Evolutionary conservation across 23 tunicate genomes (phyloP).

Genomic region (Styela clava): DNA sequence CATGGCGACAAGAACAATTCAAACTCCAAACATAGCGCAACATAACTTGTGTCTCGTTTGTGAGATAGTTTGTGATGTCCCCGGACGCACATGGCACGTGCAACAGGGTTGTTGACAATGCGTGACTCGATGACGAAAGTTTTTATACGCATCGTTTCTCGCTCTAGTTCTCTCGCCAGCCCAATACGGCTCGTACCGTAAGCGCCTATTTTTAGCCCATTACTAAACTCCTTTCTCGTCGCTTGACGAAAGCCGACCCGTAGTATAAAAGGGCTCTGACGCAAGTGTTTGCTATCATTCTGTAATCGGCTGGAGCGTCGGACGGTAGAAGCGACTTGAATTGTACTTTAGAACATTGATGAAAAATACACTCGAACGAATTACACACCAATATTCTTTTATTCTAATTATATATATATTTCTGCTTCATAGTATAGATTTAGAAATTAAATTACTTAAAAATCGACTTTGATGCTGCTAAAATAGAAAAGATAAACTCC

Average conservation of each 20-base stretch:
- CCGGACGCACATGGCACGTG: no score
- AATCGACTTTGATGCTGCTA: no score
- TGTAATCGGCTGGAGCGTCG: background rate
- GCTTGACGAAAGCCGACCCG: constrained; percentile 18
- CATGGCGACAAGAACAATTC: background rate
- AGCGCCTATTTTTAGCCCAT: background rate
- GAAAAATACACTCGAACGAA: no score
- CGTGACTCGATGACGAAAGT: constrained; percentile 10
- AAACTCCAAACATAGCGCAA: background rate
- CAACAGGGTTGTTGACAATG: background rate
- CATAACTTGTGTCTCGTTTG: background rate
- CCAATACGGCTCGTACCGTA: background rate
- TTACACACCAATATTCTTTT: no score
- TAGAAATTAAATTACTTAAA: no score
- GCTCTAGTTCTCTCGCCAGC: constrained; percentile 2
- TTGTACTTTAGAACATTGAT: no score
- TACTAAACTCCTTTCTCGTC: constrained; percentile 16
- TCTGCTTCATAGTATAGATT: no score
- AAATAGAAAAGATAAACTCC: no score
- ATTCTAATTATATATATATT: no score
- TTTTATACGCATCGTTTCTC: background rate
- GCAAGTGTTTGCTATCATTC: constrained; percentile 6
- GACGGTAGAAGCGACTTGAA: no score
- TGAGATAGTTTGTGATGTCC: no score
- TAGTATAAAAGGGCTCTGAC: background rate